Conservation (phyloP, 2,888 invertebrate genomes). For the Urechis unicinctus region DNA sequence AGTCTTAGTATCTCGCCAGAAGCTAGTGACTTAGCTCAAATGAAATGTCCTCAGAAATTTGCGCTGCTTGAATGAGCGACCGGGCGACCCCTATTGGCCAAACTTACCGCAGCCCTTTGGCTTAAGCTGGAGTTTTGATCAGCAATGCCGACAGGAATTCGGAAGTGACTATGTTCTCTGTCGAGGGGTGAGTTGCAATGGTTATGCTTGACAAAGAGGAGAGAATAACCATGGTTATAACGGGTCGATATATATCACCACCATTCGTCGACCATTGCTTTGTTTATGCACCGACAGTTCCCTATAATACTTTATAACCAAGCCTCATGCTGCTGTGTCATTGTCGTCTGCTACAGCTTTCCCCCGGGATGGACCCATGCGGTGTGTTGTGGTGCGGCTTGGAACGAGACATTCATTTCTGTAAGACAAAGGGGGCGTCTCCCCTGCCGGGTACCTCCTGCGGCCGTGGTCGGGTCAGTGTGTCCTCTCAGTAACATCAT, state of each 20-base stretch:
- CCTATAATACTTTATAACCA: no score
- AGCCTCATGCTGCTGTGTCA: no score
- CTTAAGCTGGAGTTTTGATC: conserved; percentile 62
- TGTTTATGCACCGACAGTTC: no score
- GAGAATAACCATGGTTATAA: conserved; percentile 16
- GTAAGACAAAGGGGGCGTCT: conserved; percentile 70
- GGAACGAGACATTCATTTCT: no score
- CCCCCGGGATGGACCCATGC: conserved; percentile 55
- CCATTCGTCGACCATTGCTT: no score
- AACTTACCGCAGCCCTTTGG: conserved; percentile 17
- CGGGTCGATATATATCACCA: neutral
- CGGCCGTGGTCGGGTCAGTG: conserved; percentile 62
- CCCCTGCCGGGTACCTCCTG: conserved; percentile 73
- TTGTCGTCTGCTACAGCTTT: no score
- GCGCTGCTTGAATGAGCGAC: conserved; percentile 28
- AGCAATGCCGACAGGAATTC: conserved; percentile 74
- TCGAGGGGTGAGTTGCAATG: no score
- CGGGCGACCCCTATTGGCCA: conserved; percentile 7
- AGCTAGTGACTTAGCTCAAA: no score
- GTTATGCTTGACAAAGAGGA: no score
- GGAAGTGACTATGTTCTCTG: conserved; percentile 62
- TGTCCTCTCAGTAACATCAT: no score
- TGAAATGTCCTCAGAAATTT: no score
- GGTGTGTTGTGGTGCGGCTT: conserved; percentile 70
- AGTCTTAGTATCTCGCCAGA: no score